Evolutionary conservation across 2,888 invertebrate species (phyloP).

Genomic region (Homarus gammarus): DNA sequence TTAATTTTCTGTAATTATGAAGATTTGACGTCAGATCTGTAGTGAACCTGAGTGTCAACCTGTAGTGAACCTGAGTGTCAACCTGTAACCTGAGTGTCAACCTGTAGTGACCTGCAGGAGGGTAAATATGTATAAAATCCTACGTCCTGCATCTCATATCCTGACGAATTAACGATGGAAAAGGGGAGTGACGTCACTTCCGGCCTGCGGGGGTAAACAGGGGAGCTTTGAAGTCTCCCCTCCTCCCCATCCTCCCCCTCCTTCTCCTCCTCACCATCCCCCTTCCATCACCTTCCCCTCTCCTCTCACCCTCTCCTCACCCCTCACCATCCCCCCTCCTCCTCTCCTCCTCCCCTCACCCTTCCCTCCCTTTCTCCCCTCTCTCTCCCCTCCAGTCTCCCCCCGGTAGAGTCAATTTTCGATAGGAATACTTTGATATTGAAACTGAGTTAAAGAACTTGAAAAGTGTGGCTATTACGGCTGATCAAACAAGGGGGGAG

Average conservation of each 20-base stretch:
- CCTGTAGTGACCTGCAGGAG: neutral
- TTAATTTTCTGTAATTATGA: neutral
- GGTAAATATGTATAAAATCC: neutral
- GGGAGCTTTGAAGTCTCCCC: conserved; percentile 46
- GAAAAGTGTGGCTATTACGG: conserved; percentile 58
- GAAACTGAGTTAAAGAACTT: conserved; percentile 58
- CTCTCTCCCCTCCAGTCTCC: neutral
- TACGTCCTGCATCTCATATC: conserved; percentile 30
- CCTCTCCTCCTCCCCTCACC: neutral
- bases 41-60: no score
- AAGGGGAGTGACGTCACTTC: conserved; percentile 50
- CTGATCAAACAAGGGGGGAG: conserved; percentile 49
- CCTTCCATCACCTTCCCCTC: neutral
- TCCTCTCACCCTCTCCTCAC: neutral
- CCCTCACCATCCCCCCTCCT: neutral
- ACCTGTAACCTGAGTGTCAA: neutral
- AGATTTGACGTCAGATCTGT: neutral
- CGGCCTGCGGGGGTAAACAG: conserved; percentile 5
- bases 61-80: neutral
- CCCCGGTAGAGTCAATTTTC: conserved; percentile 35
- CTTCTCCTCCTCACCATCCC: neutral
- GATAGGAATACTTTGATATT: conserved; percentile 55
- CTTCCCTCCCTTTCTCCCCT: neutral
- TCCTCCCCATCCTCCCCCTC: neutral
- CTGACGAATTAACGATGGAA: conserved; percentile 41